A percentile compares a stretch with the other conserved stretches of the same genome.
These are phyloP conservation scores for Anorthoa munda DNA, from an alignment of 2,888 invertebrate species.

Conservation along the genomic window DNA sequence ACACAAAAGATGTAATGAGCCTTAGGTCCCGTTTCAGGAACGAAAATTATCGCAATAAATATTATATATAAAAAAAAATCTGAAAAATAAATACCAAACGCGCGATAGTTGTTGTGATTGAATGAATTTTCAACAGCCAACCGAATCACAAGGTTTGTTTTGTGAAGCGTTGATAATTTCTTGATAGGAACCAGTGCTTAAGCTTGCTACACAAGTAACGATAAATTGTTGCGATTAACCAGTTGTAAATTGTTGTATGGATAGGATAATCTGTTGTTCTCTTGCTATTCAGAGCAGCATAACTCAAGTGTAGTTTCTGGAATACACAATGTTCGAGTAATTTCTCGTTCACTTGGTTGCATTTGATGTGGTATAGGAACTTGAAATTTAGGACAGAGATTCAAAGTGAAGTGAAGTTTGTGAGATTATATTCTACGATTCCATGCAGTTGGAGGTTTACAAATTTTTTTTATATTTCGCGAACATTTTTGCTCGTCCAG, in stretches of 20 bases:
- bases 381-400: not conserved
- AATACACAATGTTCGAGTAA: not conserved
- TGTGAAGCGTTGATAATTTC: not conserved
- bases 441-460: too few relatives aligned
- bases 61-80: too few relatives aligned
- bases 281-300: not conserved
- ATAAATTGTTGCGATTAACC: conserved; percentile 10
- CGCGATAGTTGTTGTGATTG: too few relatives aligned
- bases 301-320: conserved; percentile 1
- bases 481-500: too few relatives aligned
- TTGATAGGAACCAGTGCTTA: not conserved
- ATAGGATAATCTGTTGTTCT: not conserved
- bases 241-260: not conserved
- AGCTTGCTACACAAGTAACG: not conserved
- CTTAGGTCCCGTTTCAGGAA: not conserved
- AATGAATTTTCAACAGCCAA: too few relatives aligned
- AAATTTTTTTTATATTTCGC: too few relatives aligned
- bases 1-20: not conserved
- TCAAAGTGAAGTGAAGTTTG: not conserved
- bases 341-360: not conserved
- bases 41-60: not conserved
- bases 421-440: too few relatives aligned
- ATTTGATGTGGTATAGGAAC: conserved; percentile 10
- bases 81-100: too few relatives aligned
- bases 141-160: too few relatives aligned